These are phyloP conservation scores for Thaumatotibia leucotreta DNA, from an alignment of 1,140 invertebrate species.

Conservation along the genomic window DNA sequence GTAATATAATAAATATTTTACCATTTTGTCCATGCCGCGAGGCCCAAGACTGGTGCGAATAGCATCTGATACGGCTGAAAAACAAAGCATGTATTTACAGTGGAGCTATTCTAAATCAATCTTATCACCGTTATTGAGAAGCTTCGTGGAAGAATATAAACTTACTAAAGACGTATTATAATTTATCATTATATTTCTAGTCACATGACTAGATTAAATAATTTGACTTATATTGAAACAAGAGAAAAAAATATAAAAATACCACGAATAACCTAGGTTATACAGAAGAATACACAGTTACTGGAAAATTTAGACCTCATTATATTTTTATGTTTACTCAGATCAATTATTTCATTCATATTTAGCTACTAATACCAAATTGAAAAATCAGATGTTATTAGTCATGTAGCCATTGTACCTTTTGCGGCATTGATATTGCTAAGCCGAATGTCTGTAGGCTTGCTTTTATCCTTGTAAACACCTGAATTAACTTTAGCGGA, in stretches of 20 bases:
- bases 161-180: conserved; percentile 13
- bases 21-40: conserved; percentile 99
- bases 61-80: conserved; percentile 97
- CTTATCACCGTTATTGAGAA: too few species aligned
- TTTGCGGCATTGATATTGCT: conserved; percentile 99
- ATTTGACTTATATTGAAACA: not conserved
- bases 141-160: too few species aligned
- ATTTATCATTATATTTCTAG: too few species aligned
- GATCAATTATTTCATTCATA: not conserved
- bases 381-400: conserved; percentile 30
- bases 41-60: conserved; percentile 99
- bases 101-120: too few species aligned
- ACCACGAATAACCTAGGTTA: not conserved
- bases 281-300: not conserved
- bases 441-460: conserved; percentile 94
- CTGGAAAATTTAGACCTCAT: not conserved
- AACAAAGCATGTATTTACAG: too few species aligned
- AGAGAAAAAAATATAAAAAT: conserved; percentile 11
- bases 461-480: conserved; percentile 92
- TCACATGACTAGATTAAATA: not conserved
- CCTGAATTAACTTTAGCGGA: conserved; percentile 65
- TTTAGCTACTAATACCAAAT: not conserved
- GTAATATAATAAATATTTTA: conserved; percentile 61
- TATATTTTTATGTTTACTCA: not conserved
- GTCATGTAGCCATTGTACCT: conserved; percentile 80